Evolutionary conservation across 2,113 vertebrate genomes (phyloP), one percentile per base, ranked within the genome.

Genomic region (Xerus inauris): DNA sequence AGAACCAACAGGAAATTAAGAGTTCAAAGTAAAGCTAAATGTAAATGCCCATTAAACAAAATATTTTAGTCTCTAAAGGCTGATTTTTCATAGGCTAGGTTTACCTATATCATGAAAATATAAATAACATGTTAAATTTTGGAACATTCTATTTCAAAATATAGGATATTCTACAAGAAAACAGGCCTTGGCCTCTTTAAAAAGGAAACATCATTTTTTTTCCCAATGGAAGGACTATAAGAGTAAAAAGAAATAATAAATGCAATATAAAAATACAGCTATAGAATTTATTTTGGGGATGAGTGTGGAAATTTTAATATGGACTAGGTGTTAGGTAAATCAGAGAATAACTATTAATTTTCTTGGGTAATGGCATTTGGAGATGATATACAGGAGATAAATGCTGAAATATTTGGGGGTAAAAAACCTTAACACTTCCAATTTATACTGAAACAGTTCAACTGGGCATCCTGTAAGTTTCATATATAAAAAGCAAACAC

Each of bases 81-180:
- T 69, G 49, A 65, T 82, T 94, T 91, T 93, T 87, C 57, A 90
- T 40, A 94, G 62, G 51, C 0, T 86, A 62, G 20, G 24, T 89
- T 85, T 87, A n/a, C 92, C 59, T 97, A 95, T 85, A 95, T 81
- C 57, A 64, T 65, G 20, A 83, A n/a, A 94, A 94, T 80, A 88
- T 42, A 92, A 94, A 72, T 45, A 84, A 94, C 22, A 83, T 8
- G 28, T 67, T 64, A 92, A 94, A 96, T 6, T 59, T 89, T 42
- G 93, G 49, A 26, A 84, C n/a, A 79, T 76, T 73, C 42, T 51
- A 92, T 69, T 97, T 94, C 47, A 92, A n/a, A 87, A 90, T 93
- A 94, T 17, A 96, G 81, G 9, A 85, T 72, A 57, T 69, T 89
- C 26, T 93, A 62, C 4, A 81, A 94, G 57, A 95, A 95, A 97